These are phyloP conservation scores for Brotula barbata DNA, from an alignment of 2,797 vertebrate species.

Conservation along the genomic window DNA sequence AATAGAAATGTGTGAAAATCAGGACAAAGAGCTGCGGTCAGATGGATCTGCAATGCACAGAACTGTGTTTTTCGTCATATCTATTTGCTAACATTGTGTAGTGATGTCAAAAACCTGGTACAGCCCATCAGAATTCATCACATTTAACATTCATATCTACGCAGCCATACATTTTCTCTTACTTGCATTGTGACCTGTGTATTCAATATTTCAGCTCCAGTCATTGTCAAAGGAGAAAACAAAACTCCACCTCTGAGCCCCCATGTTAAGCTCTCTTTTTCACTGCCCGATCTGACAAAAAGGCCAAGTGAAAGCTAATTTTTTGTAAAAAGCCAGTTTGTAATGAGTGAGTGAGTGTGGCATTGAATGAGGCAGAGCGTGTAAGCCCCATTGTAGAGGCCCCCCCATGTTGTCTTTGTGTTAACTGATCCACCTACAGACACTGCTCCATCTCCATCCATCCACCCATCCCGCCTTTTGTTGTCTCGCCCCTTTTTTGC, in stretches of 20 bases:
- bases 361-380: conserved; percentile 18
- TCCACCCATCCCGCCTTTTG: conserved; percentile 48
- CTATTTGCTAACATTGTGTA: no score
- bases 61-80: background rate
- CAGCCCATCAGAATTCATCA: no score
- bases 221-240: conserved; percentile 8
- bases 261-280: conserved; percentile 27
- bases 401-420: conserved; percentile 69
- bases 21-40: conserved; percentile 47
- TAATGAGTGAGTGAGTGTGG: background rate
- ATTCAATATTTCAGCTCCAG: conserved; percentile 32
- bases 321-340: conserved; percentile 51
- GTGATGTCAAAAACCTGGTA: no score
- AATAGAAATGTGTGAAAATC: conserved; percentile 20
- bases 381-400: conserved; percentile 54
- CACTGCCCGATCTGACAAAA: conserved; percentile 31
- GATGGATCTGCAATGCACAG: conserved; percentile 18
- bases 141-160: no score
- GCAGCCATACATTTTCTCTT: background rate
- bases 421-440: conserved; percentile 68
- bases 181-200: conserved; percentile 8
- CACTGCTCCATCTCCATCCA: conserved; percentile 43
- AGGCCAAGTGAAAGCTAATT: conserved; percentile 32
- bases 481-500: conserved; percentile 48
- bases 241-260: background rate